Evolutionary conservation across 2,888 invertebrate genomes (phyloP).

Genomic region (Nomada goodeniana): DNA sequence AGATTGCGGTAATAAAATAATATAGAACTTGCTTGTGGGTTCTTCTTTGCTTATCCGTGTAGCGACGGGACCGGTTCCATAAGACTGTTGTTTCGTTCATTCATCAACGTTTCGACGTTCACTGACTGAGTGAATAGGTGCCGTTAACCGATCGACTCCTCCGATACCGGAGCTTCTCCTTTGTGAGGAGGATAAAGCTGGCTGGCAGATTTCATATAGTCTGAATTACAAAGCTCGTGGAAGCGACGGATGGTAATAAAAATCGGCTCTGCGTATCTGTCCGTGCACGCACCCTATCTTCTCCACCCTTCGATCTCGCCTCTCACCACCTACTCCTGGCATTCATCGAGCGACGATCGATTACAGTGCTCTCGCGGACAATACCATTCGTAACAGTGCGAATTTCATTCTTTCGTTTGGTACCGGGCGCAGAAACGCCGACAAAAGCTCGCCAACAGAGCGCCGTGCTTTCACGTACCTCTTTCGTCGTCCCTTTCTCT

Average conservation of each 20-base stretch:
- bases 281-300: conserved; percentile 61
- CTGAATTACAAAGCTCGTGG: conserved; percentile 68
- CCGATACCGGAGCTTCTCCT: conserved; percentile 34
- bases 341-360: conserved; percentile 72
- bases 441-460: conserved; percentile 62
- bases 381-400: conserved; percentile 66
- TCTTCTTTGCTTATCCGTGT: neutral
- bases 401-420: conserved; percentile 69
- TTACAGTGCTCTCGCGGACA: conserved; percentile 66
- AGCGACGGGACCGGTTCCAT: too few species aligned
- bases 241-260: conserved; percentile 68
- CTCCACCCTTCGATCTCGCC: conserved; percentile 40
- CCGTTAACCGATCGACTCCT: conserved; percentile 46
- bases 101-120: conserved; percentile 13
- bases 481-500: neutral
- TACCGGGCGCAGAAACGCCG: conserved; percentile 50
- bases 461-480: conserved; percentile 59
- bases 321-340: conserved; percentile 44
- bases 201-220: conserved; percentile 61
- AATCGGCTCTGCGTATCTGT: conserved; percentile 70
- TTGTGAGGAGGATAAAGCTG: conserved; percentile 51
- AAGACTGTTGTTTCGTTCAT: conserved; percentile 1
- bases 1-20: too few species aligned
- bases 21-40: too few species aligned
- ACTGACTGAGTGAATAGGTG: conserved; percentile 17